A percentile compares a stretch with the other conserved stretches of the same genome.
Conservation (phyloP, 1,140 invertebrate species). For the Sweltsa coloradensis region DNA sequence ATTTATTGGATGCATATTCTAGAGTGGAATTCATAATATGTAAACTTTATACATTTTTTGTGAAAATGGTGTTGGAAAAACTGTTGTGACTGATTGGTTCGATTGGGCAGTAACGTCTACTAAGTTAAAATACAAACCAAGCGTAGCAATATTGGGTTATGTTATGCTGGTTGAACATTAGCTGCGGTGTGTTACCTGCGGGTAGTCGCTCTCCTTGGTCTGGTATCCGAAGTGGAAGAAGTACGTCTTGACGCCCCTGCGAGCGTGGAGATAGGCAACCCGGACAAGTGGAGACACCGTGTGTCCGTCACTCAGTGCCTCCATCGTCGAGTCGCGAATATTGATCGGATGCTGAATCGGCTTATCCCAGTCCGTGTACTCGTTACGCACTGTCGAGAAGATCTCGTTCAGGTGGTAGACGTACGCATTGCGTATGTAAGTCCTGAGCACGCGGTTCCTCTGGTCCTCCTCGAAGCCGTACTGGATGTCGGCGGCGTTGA, state of each 20-base stretch:
- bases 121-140: too few species aligned
- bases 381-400: conserved; percentile 77
- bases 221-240: conserved; percentile 75
- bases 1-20: too few species aligned
- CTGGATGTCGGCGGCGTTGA: conserved; percentile 59
- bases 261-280: conserved; percentile 54
- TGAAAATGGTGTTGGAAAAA: too few species aligned
- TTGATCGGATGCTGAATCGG: conserved; percentile 73
- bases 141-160: too few species aligned
- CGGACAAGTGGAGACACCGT: conserved; percentile 56
- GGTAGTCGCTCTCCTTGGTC: conserved; percentile 57
- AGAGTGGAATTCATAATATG: too few species aligned
- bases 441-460: conserved; percentile 51
- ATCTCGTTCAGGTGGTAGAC: conserved; percentile 85
- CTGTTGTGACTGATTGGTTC: too few species aligned
- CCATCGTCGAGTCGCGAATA: conserved; percentile 73
- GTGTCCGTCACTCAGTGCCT: conserved; percentile 75
- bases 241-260: conserved; percentile 53
- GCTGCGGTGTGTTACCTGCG: too few species aligned
- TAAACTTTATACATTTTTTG: too few species aligned
- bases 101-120: too few species aligned
- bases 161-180: too few species aligned
- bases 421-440: conserved; percentile 77
- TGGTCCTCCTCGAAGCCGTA: conserved; percentile 67
- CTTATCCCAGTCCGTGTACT: conserved; percentile 88